Evolutionary conservation across 1,140 invertebrate species (phyloP).

Genomic region (Phymorhynchus buccinoides): DNA sequence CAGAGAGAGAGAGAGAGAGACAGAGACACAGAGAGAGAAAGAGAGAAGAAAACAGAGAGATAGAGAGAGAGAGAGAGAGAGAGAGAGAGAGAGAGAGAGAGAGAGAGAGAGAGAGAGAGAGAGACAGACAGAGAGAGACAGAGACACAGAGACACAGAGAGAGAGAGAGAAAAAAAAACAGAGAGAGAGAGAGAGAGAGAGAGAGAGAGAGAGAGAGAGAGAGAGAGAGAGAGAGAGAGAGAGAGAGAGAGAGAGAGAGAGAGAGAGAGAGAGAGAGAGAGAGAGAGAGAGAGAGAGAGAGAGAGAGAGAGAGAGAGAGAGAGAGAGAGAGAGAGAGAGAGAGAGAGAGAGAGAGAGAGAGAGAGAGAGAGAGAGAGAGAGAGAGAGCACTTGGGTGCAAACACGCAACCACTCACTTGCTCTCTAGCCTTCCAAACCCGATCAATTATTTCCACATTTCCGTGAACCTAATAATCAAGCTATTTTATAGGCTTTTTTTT

Average conservation of each 20-base stretch:
- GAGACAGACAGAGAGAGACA: conserved; percentile 13
- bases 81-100: not conserved
- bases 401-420: no score
- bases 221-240: conserved; percentile 14
- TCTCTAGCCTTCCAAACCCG: no score
- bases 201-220: conserved; percentile 23
- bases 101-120: conserved; percentile 15
- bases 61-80: not conserved
- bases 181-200: not conserved
- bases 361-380: no score
- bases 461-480: no score
- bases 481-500: no score
- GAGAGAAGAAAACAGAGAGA: not conserved
- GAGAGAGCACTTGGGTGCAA: no score
- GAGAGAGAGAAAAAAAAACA: not conserved
- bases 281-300: no score
- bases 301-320: not conserved
- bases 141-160: conserved; percentile 25
- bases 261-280: not conserved
- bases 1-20: not conserved
- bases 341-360: no score
- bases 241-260: not conserved
- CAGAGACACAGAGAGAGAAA: not conserved
- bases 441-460: no score
- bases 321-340: not conserved